Conservation (phyloP, 92 coral and sea anemone species). For the Montipora capitata region DNA sequence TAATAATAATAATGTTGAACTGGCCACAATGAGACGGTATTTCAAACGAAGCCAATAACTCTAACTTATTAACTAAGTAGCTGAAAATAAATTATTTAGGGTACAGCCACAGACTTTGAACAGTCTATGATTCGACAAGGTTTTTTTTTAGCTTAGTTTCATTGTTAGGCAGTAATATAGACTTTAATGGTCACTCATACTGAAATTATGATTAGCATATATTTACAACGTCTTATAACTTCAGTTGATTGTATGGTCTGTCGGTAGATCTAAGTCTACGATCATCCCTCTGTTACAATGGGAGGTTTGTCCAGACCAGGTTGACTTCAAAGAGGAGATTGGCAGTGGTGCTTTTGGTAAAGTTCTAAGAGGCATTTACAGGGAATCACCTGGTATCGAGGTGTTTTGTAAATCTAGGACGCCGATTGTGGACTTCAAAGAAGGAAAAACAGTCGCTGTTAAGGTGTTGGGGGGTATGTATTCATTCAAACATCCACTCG, state of each 20-base stretch:
- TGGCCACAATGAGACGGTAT: too few relatives aligned
- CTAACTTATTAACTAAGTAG: too few relatives aligned
- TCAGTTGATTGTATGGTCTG: too few relatives aligned
- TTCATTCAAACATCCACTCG: background rate
- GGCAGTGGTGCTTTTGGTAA: slow-evolving; percentile 38
- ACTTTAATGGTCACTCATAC: too few relatives aligned
- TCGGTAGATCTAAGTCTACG: slow-evolving; percentile 11
- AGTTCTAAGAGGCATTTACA: slow-evolving; percentile 21
- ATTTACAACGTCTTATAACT: background rate
- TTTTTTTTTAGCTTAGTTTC: background rate
- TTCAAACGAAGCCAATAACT: too few relatives aligned
- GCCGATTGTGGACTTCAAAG: slow-evolving; percentile 5
- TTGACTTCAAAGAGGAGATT: slow-evolving; percentile 29
- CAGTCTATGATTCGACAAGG: background rate
- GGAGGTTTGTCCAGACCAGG: slow-evolving; percentile 26
- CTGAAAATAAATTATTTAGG: too few relatives aligned
- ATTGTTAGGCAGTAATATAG: background rate
- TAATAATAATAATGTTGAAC: too few relatives aligned
- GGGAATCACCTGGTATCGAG: slow-evolving; percentile 36
- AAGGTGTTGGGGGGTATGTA: slow-evolving; percentile 29
- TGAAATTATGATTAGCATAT: background rate
- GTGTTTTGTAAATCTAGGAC: slow-evolving; percentile 12
- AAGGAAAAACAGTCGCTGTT: slow-evolving; percentile 3
- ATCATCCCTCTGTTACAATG: slow-evolving; percentile 7
- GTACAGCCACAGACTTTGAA: background rate